phyloP scores from a whole-genome alignment of 2,113 vertebrate species.

The Myrmecobius fasciatus region DNA sequence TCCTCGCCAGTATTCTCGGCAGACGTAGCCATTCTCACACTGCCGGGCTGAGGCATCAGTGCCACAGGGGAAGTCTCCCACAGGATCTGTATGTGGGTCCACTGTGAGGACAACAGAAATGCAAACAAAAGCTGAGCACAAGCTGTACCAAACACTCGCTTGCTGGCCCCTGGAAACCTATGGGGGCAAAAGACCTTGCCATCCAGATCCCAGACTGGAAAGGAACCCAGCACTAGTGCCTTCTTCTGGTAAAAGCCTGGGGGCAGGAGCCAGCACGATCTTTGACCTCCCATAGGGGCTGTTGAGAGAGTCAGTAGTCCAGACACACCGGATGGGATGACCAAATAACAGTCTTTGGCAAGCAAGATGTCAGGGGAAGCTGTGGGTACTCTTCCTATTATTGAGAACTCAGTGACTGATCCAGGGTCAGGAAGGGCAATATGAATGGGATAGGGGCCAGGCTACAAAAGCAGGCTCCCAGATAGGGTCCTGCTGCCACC shows the following conservation, averaged over 20 bases:
- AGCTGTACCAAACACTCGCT: rapidly evolving
- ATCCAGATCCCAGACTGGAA: background rate
- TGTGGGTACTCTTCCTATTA: background rate
- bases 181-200: rapidly evolving
- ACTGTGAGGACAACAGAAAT: constrained; percentile 76
- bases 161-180: rapidly evolving
- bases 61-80: constrained; percentile 93
- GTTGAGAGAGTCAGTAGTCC: background rate
- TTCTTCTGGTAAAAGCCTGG: background rate
- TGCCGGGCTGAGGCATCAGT: constrained; percentile 88
- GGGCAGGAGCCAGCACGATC: background rate
- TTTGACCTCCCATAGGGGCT: background rate
- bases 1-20: constrained; percentile 93
- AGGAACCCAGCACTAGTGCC: rapidly evolving
- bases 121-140: background rate
- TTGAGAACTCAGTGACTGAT: background rate
- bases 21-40: constrained; percentile 87
- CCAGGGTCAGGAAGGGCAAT: background rate
- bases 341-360: background rate
- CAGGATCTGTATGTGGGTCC: constrained; percentile 78
- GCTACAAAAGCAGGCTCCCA: background rate
- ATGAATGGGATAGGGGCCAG: background rate
- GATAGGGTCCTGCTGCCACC: background rate
- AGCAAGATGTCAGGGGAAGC: background rate
- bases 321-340: background rate